phyloP scores from a whole-genome alignment of 2,888 invertebrate species.

The Leptogaster cylindrica region DNA sequence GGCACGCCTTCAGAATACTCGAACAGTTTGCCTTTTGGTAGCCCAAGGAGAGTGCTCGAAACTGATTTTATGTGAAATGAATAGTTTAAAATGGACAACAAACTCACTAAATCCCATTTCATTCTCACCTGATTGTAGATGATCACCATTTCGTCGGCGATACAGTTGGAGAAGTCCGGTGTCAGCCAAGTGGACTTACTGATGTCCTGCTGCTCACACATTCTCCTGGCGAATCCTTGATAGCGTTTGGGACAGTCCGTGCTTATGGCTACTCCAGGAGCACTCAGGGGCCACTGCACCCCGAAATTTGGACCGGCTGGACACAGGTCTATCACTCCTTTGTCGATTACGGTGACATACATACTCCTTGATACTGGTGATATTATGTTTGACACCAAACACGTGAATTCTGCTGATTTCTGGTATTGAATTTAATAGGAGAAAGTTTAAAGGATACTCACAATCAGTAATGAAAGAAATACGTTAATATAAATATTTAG shows the following conservation, averaged over 20 bases:
- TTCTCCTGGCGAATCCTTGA: slow-evolving; percentile 64
- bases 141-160: slow-evolving; percentile 69
- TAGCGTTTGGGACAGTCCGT: slow-evolving; percentile 68
- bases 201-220: slow-evolving; percentile 68
- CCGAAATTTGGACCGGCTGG: slow-evolving; percentile 66
- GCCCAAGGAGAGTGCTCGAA: slow-evolving; percentile 58
- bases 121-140: slow-evolving; percentile 69
- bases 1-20: slow-evolving; percentile 59
- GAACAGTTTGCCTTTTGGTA: slow-evolving; percentile 61
- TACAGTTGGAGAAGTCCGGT: slow-evolving; percentile 78
- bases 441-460: not conserved
- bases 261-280: slow-evolving; percentile 75
- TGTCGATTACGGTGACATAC: slow-evolving; percentile 71
- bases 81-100: not conserved
- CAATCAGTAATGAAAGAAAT: not conserved
- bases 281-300: slow-evolving; percentile 71
- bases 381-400: slow-evolving; percentile 69
- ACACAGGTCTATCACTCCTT: slow-evolving; percentile 67
- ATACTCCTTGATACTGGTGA: slow-evolving; percentile 67
- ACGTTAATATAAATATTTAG: not conserved
- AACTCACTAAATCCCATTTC: slow-evolving; percentile 3
- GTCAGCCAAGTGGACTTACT: slow-evolving; percentile 75
- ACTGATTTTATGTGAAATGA: slow-evolving; percentile 48
- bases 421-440: slow-evolving; percentile 59
- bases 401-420: slow-evolving; percentile 80